Evolutionary conservation across 2,113 vertebrate species (phyloP).

Genomic region (Pongo abelii): DNA sequence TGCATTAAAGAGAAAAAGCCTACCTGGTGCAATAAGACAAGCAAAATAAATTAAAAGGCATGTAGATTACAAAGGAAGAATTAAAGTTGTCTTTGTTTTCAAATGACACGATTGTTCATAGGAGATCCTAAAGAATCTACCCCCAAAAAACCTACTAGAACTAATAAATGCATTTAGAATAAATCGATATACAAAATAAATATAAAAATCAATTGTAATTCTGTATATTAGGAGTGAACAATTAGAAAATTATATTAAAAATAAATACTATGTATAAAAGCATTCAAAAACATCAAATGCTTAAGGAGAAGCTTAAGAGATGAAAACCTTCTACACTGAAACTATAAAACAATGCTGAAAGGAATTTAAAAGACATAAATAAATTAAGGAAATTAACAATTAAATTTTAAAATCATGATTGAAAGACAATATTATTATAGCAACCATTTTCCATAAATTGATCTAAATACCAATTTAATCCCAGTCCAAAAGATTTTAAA

Average conservation of each 20-base stretch:
- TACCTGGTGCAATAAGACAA: constrained; percentile 22
- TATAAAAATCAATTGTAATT: not conserved
- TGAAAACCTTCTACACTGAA: constrained; percentile 4
- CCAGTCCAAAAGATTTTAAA: not conserved
- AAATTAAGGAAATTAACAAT: not conserved
- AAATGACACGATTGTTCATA: not conserved
- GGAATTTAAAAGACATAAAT: constrained; percentile 15
- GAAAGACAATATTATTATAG: not conserved
- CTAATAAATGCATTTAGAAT: not conserved
- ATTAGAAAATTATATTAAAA: constrained; percentile 31
- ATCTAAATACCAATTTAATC: not conserved
- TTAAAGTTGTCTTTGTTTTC: not conserved
- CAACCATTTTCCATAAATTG: not conserved
- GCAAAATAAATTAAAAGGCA: constrained; percentile 54
- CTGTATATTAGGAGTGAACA: not conserved
- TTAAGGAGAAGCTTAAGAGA: constrained; percentile 19
- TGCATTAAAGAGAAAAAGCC: not conserved
- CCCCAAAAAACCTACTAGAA: not conserved
- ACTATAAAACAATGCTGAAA: not conserved
- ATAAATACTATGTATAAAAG: constrained; percentile 19
- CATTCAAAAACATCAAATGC: not conserved
- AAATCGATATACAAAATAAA: not conserved
- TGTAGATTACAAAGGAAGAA: not conserved
- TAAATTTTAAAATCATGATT: not conserved
- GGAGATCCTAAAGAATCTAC: not conserved